Conservation (phyloP, 2,888 invertebrate genomes). For the Salticus scenicus region DNA sequence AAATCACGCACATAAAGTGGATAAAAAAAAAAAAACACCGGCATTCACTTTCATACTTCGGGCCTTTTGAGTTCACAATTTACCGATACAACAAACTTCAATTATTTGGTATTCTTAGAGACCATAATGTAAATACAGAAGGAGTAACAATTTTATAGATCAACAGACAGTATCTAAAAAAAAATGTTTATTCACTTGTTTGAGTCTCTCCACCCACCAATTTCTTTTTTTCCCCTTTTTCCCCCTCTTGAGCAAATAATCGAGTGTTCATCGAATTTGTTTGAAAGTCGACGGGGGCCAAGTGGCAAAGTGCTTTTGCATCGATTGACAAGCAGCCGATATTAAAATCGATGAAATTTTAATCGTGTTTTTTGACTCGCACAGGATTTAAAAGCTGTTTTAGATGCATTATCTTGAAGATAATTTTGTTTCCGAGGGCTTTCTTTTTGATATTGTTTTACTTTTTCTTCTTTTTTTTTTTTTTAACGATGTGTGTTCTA, state of each 20-base stretch:
- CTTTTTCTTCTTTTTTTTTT: not conserved
- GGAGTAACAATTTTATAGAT: slow-evolving; percentile 36
- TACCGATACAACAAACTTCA: not conserved
- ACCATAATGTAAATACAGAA: slow-evolving; percentile 41
- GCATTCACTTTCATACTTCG: not conserved
- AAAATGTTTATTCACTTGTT: slow-evolving; percentile 56
- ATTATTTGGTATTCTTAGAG: not conserved
- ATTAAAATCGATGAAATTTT: slow-evolving; percentile 62
- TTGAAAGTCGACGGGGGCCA: slow-evolving; percentile 12
- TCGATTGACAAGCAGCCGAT: slow-evolving; percentile 35
- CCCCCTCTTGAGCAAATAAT: slow-evolving; percentile 40
- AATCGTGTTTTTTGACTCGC: slow-evolving; percentile 28
- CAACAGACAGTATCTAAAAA: slow-evolving; percentile 15
- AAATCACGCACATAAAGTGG: not conserved
- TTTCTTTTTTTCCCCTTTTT: not conserved
- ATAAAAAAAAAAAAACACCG: not conserved
- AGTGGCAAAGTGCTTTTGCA: slow-evolving; percentile 37
- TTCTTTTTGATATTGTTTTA: not conserved
- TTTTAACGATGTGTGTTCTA: no score
- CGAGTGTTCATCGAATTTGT: slow-evolving; percentile 34
- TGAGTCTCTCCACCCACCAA: slow-evolving; percentile 16
- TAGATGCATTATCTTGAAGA: not conserved
- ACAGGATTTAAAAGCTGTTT: not conserved
- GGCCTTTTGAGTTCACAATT: not conserved
- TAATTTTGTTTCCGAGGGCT: no score